A percentile compares a stretch with the other conserved stretches of the same genome.
phyloP scores from a whole-genome alignment of 2,113 vertebrate genomes.

The Megaceryle maxima region DNA sequence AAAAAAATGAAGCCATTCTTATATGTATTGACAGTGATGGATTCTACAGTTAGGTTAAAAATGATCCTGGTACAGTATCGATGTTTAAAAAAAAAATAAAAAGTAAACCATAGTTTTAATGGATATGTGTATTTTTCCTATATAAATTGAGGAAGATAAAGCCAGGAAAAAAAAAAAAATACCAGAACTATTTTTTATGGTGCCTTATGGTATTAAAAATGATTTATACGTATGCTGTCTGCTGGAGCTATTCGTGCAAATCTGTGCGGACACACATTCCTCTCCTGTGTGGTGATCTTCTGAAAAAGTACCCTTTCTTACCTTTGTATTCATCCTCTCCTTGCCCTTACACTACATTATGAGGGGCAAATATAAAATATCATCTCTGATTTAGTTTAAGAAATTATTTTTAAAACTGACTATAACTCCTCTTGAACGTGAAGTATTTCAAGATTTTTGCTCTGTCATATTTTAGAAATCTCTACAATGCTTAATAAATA shows the following conservation, averaged over 20 bases:
- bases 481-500: not conserved
- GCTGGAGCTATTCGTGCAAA: not conserved
- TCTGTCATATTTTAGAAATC: not conserved
- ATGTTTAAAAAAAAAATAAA: conserved; percentile 42
- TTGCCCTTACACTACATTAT: accelerated
- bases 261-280: not conserved
- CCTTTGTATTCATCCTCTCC: not conserved
- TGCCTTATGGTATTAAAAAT: not conserved
- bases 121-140: conserved; percentile 43
- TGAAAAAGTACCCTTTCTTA: not conserved
- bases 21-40: conserved; percentile 57
- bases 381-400: not conserved
- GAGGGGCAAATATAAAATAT: not conserved
- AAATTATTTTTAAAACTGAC: not conserved
- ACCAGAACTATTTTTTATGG: not conserved
- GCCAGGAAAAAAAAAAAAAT: not conserved
- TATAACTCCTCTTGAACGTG: not conserved
- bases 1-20: conserved; percentile 50
- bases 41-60: conserved; percentile 63
- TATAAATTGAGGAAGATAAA: not conserved
- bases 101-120: conserved; percentile 44
- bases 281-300: not conserved
- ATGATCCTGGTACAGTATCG: conserved; percentile 40
- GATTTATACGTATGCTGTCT: not conserved
- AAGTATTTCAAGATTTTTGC: not conserved